These are phyloP conservation scores for Pheucticus melanocephalus DNA, from an alignment of 2,113 vertebrate species.

Conservation along the genomic window DNA sequence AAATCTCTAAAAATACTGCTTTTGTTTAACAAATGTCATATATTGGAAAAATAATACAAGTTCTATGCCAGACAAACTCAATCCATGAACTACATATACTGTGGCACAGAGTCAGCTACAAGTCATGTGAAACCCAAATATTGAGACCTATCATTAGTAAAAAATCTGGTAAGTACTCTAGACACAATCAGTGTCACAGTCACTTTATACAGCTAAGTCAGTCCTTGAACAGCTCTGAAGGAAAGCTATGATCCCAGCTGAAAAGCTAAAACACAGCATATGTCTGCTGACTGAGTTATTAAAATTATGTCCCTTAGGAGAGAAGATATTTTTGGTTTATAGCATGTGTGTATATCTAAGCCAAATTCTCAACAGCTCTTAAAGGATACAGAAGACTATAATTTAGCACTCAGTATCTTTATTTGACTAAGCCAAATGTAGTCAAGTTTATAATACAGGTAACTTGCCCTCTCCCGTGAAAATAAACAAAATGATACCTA, in stretches of 20 bases:
- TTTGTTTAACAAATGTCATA: not conserved
- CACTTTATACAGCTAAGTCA: not conserved
- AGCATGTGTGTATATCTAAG: not conserved
- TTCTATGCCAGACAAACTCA: not conserved
- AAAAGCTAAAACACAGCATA: not conserved
- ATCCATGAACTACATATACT: not conserved
- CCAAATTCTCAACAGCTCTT: conserved; percentile 11
- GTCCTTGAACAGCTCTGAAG: not conserved
- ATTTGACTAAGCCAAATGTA: not conserved
- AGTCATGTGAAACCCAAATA: not conserved
- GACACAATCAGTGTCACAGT: not conserved
- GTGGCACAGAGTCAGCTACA: not conserved
- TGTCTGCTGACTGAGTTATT: conserved; percentile 23
- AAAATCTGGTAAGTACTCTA: not conserved
- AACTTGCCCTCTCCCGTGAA: not conserved
- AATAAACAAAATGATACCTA: not conserved
- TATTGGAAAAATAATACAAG: not conserved
- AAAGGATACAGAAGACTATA: not conserved
- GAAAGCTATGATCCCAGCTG: not conserved
- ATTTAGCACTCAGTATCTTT: not conserved
- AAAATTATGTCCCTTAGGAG: not conserved
- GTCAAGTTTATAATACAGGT: not conserved
- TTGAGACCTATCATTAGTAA: not conserved
- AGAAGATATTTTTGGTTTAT: not conserved
- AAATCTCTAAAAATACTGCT: not conserved